Percentiles rank a stretch among this genome's conserved stretches.
Conservation (phyloP, 2,888 invertebrate species). For the Baronia brevicornis region DNA sequence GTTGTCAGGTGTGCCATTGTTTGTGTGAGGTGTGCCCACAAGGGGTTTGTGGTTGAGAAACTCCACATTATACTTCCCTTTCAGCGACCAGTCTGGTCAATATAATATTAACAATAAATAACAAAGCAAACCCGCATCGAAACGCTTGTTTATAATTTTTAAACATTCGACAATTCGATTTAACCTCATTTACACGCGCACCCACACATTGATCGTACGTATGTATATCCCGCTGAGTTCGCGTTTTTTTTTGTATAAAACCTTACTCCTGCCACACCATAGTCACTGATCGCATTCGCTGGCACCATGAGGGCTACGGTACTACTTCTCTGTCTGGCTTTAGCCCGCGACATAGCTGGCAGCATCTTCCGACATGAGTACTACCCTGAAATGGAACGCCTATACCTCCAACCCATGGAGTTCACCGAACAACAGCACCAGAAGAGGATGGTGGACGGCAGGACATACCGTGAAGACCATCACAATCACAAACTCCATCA, state of each 20-base stretch:
- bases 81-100: no score
- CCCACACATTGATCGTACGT: no score
- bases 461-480: conserved; percentile 20
- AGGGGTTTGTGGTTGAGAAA: no score
- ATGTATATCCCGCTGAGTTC: no score
- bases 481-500: conserved; percentile 21
- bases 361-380: conserved; percentile 44
- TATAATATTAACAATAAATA: no score
- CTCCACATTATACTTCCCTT: no score
- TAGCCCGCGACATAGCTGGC: conserved; percentile 44
- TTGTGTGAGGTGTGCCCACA: no score
- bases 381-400: conserved; percentile 28
- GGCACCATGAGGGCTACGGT: conserved; percentile 57
- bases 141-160: no score
- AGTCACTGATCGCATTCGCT: conserved; percentile 29
- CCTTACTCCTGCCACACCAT: conserved; percentile 13
- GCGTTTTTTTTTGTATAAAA: conserved; percentile 37
- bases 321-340: conserved; percentile 48
- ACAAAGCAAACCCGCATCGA: no score
- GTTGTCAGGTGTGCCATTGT: no score
- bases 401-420: conserved; percentile 34
- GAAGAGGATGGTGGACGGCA: conserved; percentile 2
- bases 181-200: no score
- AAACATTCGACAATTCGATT: no score
- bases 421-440: conserved; percentile 29